Conservation (phyloP, 2,113 vertebrate species). For the Takifugu bimaculatus region DNA sequence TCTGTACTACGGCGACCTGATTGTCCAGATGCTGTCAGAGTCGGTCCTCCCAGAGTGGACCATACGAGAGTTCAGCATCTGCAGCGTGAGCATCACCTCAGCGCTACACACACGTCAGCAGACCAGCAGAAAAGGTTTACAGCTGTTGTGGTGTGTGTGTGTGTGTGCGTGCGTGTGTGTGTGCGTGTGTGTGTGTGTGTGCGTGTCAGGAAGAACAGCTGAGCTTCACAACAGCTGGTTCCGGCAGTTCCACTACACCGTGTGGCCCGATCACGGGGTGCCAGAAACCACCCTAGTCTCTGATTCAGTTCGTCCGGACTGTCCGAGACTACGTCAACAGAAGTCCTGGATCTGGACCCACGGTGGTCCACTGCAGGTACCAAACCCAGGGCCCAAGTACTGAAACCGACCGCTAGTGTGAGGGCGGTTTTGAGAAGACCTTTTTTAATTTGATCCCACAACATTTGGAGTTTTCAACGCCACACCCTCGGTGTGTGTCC, state of each 20-base stretch:
- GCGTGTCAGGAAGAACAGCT: conserved; percentile 86
- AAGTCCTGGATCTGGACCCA: conserved; percentile 84
- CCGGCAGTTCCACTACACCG: conserved; percentile 97
- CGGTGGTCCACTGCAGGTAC: conserved; percentile 94
- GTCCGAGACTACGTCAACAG: conserved; percentile 94
- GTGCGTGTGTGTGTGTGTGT: conserved; percentile 3
- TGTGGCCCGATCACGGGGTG: conserved; percentile 97
- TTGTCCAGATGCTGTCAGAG: conserved; percentile 93
- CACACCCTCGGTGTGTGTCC: not conserved
- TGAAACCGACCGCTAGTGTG: too few relatives aligned
- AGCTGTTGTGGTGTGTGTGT: not conserved
- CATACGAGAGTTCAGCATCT: conserved; percentile 94
- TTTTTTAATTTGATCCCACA: too few relatives aligned
- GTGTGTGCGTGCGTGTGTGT: not conserved
- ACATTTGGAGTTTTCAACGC: too few relatives aligned
- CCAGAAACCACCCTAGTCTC: conserved; percentile 93
- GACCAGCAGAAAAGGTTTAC: not conserved
- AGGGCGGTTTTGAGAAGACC: too few relatives aligned
- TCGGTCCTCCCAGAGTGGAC: conserved; percentile 97
- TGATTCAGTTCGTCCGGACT: conserved; percentile 93
- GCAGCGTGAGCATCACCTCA: conserved; percentile 73
- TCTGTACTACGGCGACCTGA: conserved; percentile 94
- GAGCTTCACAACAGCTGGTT: conserved; percentile 77
- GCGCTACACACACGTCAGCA: not conserved
- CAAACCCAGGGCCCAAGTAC: not conserved